Conservation (phyloP, 2,888 invertebrate species). For the Cheilosia grossa region DNA sequence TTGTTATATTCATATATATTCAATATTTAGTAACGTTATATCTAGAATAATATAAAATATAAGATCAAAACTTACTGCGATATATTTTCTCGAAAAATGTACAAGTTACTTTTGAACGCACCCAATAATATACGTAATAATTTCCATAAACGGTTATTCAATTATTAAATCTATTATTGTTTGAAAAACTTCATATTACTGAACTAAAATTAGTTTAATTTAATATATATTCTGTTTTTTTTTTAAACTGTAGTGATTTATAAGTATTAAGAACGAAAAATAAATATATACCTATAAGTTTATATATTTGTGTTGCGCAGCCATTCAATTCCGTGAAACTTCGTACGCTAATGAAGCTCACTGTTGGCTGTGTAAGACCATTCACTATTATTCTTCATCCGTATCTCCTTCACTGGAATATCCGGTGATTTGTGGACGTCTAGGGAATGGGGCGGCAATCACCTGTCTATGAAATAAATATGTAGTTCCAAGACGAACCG, state of each 20-base stretch:
- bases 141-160: constrained; percentile 40
- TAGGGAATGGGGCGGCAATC: constrained; percentile 88
- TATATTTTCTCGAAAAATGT: constrained; percentile 66
- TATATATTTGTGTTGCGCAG: constrained; percentile 36
- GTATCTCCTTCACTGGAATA: constrained; percentile 94
- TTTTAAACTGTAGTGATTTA: constrained; percentile 63
- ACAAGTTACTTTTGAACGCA: constrained; percentile 59
- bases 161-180: constrained; percentile 69
- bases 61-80: constrained; percentile 69
- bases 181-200: constrained; percentile 52
- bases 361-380: constrained; percentile 41
- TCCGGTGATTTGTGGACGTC: constrained; percentile 83
- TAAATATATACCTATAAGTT: constrained; percentile 29
- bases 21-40: constrained; percentile 70
- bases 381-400: constrained; percentile 90
- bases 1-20: constrained; percentile 54
- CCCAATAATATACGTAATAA: constrained; percentile 49
- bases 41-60: constrained; percentile 63
- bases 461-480: constrained; percentile 86
- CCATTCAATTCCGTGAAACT: constrained; percentile 29
- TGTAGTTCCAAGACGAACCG: constrained; percentile 42
- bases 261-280: constrained; percentile 46
- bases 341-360: constrained; percentile 28
- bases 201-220: constrained; percentile 53
- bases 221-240: constrained; percentile 33